phyloP scores from a whole-genome alignment of 37 sponge, comb jelly and placozoan species.

The Bolinopsis microptera region DNA sequence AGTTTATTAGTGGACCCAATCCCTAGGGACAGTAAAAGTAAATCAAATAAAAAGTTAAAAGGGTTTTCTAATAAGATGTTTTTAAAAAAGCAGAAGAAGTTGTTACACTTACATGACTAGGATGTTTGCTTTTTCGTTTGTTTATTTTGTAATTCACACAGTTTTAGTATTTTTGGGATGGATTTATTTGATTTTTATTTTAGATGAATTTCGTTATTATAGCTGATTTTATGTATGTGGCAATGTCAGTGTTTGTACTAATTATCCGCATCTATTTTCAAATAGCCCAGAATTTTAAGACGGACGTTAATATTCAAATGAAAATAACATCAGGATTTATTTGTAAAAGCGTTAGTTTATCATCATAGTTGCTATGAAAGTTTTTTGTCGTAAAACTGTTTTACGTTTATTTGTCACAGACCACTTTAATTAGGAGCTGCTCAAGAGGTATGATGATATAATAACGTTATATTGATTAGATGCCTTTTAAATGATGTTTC shows the following conservation, averaged over 20 bases:
- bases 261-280: too few species aligned
- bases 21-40: background rate
- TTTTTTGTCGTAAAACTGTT: too few species aligned
- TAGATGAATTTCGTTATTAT: background rate
- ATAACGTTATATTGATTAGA: too few species aligned
- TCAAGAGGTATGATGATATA: too few species aligned
- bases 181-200: background rate
- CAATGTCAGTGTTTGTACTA: background rate
- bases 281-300: too few species aligned
- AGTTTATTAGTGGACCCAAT: background rate
- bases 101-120: background rate
- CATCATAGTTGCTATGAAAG: too few species aligned
- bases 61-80: conserved; percentile 36
- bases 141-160: background rate
- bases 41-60: conserved; percentile 13
- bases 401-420: too few species aligned
- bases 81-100: conserved; percentile 1
- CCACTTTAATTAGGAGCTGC: too few species aligned
- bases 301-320: too few species aligned
- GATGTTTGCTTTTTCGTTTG: background rate
- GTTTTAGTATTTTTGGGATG: background rate
- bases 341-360: too few species aligned
- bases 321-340: too few species aligned
- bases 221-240: background rate
- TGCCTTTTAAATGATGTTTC: too few species aligned